Base-by-base conservation (phyloP, 2,888 invertebrate species). In the Onthophagus sagittarius region DNA sequence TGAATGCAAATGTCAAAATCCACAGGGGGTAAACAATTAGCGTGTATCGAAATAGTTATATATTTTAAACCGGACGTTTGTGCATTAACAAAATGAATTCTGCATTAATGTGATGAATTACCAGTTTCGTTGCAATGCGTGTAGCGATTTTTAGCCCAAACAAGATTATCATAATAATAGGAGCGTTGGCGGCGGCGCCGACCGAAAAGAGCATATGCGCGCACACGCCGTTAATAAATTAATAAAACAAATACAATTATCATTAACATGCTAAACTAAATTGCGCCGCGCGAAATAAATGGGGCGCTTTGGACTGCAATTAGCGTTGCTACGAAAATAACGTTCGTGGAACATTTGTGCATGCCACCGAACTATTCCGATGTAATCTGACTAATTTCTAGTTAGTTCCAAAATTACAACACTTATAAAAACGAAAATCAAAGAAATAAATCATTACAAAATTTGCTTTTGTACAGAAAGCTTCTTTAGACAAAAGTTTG, bases 191-290 rank as follows among this genome's bases (percentile, higher is more conserved):
- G 23, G 23, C 15, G 64, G 64, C 64, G 64, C 5, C 32, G 31
- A 5, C 15, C 67, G 32, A 67, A 67, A 32, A 32, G 23, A 67
- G 31, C 67, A 67, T 67, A 32, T 67, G 67, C 67, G 67, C 32
- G 23, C 15, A n/a, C n/a, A 23, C 67, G 67, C 67, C 23, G 39
- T 53, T 31, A 32, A 23, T 67, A 67, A 67, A 67, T 67, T 67
- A 67, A 67, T 67, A 67, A 67, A 67, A 67, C 67, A 67, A 67
- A 67, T 67, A 67, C 67, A 67, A 67, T 67, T 67, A 67, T 67
- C 67, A 67, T 67, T 67, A 67, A 67, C 67, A 67, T 67, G 67
- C 67, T 67, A 15, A 67, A 67, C 67, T 67, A 67, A 67, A 67
- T 67, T 67, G 67, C 67, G 67, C 31, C 2, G 39, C 67, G 32